Evolutionary conservation across 1,140 invertebrate species (phyloP).

Genomic region (Habropoda laboriosa): DNA sequence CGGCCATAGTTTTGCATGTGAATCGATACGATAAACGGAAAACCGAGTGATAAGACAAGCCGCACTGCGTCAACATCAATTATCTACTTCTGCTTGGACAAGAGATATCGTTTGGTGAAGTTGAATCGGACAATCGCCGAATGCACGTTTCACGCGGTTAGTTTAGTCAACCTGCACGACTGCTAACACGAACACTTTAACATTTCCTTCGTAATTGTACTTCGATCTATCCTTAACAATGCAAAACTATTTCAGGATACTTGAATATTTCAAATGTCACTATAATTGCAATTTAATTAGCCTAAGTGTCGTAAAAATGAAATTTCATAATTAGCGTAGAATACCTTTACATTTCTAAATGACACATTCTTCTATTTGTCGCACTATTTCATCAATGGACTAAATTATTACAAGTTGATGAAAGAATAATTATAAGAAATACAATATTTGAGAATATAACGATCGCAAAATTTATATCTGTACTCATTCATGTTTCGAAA

Average conservation of each 20-base stretch:
- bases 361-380: too few relatives aligned
- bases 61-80: constrained; percentile 40
- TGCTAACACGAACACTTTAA: background rate
- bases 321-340: too few relatives aligned
- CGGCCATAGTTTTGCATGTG: background rate
- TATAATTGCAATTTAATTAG: too few relatives aligned
- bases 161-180: background rate
- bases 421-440: too few relatives aligned
- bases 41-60: constrained; percentile 32
- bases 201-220: background rate
- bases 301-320: too few relatives aligned
- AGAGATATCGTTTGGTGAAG: constrained; percentile 8
- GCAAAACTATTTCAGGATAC: background rate
- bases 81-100: constrained; percentile 20
- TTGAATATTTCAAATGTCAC: too few relatives aligned
- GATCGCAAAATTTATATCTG: too few relatives aligned
- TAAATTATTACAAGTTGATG: too few relatives aligned
- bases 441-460: too few relatives aligned
- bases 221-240: background rate
- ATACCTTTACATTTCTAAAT: too few relatives aligned
- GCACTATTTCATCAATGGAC: too few relatives aligned
- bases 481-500: too few relatives aligned
- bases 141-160: background rate
- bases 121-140: background rate
- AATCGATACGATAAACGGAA: constrained; percentile 35